A percentile compares a stretch with the other conserved stretches of the same genome.
These are phyloP conservation scores for Agapornis canus DNA, from an alignment of 2,797 vertebrate genomes.

Conservation along the genomic window DNA sequence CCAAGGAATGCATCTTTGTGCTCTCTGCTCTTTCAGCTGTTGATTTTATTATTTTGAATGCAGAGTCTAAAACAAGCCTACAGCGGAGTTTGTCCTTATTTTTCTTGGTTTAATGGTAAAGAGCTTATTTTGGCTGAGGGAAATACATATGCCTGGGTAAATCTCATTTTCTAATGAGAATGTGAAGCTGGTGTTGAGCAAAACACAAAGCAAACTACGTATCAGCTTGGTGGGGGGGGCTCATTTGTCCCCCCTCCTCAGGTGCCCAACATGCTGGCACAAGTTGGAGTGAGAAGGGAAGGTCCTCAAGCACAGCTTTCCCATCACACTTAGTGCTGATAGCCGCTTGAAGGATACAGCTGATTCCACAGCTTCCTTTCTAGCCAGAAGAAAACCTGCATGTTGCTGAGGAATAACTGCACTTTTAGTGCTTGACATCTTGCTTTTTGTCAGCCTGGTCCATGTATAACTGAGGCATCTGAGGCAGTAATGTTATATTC, in stretches of 20 bases:
- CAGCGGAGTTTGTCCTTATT: background rate
- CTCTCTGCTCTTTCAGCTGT: conserved; percentile 10
- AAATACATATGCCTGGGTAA: background rate
- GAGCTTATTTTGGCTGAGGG: background rate
- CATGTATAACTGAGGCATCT: rapidly evolving
- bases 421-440: too few relatives aligned
- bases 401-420: background rate
- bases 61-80: background rate
- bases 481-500: rapidly evolving
- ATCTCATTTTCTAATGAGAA: background rate
- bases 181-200: background rate
- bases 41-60: conserved; percentile 1
- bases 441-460: background rate
- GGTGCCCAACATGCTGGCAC: rapidly evolving
- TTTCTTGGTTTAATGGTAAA: background rate
- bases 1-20: conserved; percentile 8
- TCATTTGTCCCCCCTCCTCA: background rate
- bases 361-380: background rate
- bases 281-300: background rate
- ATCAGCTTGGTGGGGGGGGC: background rate
- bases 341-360: rapidly evolving
- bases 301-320: rapidly evolving
- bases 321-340: background rate
- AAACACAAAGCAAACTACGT: background rate
- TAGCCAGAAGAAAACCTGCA: rapidly evolving